Percentiles rank a stretch among this genome's conserved stretches.
Conservation (phyloP, 1,140 invertebrate genomes). For the Eueides isabella region DNA sequence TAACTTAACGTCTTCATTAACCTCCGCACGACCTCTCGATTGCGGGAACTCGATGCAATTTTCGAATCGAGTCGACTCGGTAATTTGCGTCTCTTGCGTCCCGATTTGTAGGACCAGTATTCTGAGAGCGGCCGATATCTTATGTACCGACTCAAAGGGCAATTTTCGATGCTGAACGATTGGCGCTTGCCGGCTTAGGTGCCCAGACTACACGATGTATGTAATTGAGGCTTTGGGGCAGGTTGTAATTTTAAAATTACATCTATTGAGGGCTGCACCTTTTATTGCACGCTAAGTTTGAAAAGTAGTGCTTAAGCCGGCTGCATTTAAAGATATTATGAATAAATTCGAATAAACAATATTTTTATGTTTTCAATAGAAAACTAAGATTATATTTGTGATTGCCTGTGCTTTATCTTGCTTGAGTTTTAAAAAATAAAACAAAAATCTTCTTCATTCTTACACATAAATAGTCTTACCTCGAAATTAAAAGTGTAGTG, state of each 20-base stretch:
- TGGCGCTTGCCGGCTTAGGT: conserved; percentile 53
- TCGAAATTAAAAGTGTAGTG: not conserved
- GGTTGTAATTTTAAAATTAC: conserved; percentile 70
- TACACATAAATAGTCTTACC: not conserved
- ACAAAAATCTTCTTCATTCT: not conserved
- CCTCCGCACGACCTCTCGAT: conserved; percentile 66
- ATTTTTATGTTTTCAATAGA: not conserved
- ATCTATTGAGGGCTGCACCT: conserved; percentile 14
- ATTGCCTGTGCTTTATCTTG: not conserved
- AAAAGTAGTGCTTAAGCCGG: not conserved
- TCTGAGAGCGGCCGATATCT: conserved; percentile 60
- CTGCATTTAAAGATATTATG: not conserved
- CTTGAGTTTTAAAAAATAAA: not conserved
- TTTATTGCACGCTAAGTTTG: not conserved
- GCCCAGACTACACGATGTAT: conserved; percentile 44
- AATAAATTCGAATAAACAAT: not conserved
- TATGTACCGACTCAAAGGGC: conserved; percentile 58
- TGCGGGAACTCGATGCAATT: conserved; percentile 64
- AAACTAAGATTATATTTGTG: not conserved
- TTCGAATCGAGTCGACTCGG: conserved; percentile 55
- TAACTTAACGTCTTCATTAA: conserved; percentile 79
- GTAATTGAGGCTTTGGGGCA: conserved; percentile 70
- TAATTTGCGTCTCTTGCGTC: conserved; percentile 71
- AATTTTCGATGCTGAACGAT: conserved; percentile 68
- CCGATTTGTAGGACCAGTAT: conserved; percentile 69